phyloP scores from a whole-genome alignment of 2,113 vertebrate species.

The Embiotoca jacksoni region DNA sequence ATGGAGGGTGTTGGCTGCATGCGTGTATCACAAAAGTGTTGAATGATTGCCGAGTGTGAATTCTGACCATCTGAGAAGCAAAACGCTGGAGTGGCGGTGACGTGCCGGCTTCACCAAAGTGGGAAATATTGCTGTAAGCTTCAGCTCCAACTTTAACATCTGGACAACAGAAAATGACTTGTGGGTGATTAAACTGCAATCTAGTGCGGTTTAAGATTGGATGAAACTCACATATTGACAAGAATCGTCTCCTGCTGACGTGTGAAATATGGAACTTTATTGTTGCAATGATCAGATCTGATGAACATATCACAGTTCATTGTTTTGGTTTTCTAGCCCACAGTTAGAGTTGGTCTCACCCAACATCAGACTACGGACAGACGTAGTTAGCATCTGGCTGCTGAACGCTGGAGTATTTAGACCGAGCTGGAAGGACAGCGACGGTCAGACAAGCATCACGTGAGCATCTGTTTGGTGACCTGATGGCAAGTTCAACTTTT shows the following conservation, averaged over 20 bases:
- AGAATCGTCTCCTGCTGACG: neutral
- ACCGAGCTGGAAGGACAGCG: neutral
- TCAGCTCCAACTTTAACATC: neutral
- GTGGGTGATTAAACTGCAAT: neutral
- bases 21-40: conserved; percentile 3
- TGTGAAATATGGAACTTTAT: neutral
- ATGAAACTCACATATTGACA: neutral
- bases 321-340: neutral
- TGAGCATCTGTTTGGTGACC: rapidly evolving
- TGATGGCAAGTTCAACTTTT: neutral
- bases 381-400: neutral
- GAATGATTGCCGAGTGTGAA: conserved; percentile 26
- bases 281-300: neutral
- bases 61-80: conserved; percentile 36
- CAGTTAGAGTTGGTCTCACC: neutral
- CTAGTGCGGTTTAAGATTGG: too few species aligned
- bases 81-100: neutral
- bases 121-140: conserved; percentile 11
- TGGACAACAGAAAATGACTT: neutral
- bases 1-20: conserved; percentile 15
- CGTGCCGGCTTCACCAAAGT: neutral
- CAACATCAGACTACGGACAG: neutral
- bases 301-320: neutral
- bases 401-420: neutral
- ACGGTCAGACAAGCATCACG: neutral